Base-by-base conservation (phyloP, 2,888 invertebrate species). In the Anoplius nigerrimus region DNA sequence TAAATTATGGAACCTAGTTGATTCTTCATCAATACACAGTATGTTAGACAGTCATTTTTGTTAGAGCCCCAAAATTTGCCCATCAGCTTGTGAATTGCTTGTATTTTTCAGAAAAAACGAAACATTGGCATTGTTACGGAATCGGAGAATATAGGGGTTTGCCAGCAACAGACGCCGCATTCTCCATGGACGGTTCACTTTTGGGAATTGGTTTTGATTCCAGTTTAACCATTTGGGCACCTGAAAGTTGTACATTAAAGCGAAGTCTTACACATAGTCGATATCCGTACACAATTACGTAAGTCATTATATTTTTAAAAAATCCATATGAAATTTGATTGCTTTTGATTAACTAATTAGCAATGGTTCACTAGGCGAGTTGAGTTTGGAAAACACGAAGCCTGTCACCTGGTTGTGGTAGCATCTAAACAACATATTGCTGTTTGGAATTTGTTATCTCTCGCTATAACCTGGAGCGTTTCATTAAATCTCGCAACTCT, bases 101-200 rank as follows among this genome's bases (percentile, higher is more conserved):
- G 15, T 69, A 55, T 62, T n/a, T 71, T 68, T 6, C 21, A 92
- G 92, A 90, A 75, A 89, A 90, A 63, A 89, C 90, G n/a, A 89
- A 88, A 60, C 90, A 90, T 68, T 95, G 95, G 95, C 90, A 87
- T 66, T 94, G 94, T 83, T 90, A 91, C 42, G 91, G 91, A 27
- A 89, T 92, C 21, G 93, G 93, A 0, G 91, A 89, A 66, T 95
- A 94, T 80, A 90, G 92, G 59, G 89, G 92, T 73, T 85, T 92
- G 18, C 86, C 90, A 0, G 90, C 93, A 21, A 90, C 90, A 20
- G 90, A 91, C 48, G 89, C 93, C 2, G 91, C 91, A 53, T 95
- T 95, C 87, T 93, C 94, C 0, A 90, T 91, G 66, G 95, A 96
- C 87, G 95, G 95, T n/a, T 94, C 95, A 0, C 85, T 95, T 22